Percentiles rank a stretch among this genome's conserved stretches.
These are phyloP conservation scores for Tragelaphus buxtoni DNA, from an alignment of 2,113 vertebrate genomes.

Conservation along the genomic window DNA sequence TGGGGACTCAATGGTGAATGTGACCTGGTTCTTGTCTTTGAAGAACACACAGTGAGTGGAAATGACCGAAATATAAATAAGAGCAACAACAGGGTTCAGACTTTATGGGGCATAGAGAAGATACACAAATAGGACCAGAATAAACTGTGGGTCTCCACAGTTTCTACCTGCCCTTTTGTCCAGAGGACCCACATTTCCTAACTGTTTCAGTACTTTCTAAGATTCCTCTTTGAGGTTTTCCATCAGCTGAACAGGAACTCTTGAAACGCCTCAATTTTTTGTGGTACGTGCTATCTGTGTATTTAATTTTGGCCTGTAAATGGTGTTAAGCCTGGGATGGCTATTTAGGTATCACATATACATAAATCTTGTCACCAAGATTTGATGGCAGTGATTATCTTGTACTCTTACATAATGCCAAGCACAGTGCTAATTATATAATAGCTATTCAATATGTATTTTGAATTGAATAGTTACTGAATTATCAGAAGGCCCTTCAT, in stretches of 20 bases:
- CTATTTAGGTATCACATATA: not conserved
- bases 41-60: not conserved
- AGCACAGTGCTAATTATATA: not conserved
- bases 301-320: not conserved
- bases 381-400: not conserved
- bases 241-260: not conserved
- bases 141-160: not conserved
- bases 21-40: not conserved
- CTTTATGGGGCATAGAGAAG: not conserved
- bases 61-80: not conserved
- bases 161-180: not conserved
- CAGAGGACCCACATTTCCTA: not conserved
- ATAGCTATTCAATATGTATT: not conserved
- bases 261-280: slow-evolving; percentile 7
- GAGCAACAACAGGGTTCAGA: not conserved
- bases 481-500: not conserved
- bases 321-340: not conserved
- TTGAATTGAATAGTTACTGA: not conserved
- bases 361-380: not conserved
- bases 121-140: not conserved
- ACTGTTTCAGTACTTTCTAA: not conserved
- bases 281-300: not conserved
- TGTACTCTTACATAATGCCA: not conserved
- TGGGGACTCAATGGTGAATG: not conserved
- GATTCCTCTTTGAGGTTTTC: not conserved